phyloP scores from a whole-genome alignment of 2,888 invertebrate genomes.

The Melinaea menophilus region DNA sequence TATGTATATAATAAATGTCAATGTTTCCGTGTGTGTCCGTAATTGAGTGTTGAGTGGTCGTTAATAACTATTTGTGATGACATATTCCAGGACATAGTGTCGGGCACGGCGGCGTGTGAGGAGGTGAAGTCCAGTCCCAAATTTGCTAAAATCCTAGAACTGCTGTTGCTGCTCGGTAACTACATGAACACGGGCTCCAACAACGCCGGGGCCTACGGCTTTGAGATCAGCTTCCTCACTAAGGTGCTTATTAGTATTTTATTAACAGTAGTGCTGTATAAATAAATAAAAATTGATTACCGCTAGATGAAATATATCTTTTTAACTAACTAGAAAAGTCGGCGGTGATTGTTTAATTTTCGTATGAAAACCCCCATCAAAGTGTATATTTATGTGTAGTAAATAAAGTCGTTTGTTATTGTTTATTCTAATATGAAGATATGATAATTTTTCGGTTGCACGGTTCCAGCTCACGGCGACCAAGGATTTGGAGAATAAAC shows the following conservation, averaged over 20 bases:
- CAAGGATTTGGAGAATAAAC: slow-evolving; percentile 96
- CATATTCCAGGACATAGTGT: slow-evolving; percentile 87
- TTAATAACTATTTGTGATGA: not conserved
- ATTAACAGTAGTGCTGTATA: not conserved
- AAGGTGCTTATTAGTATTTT: slow-evolving; percentile 70
- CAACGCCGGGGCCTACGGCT: slow-evolving; percentile 96
- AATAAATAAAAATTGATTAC: not conserved
- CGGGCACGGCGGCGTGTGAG: slow-evolving; percentile 96
- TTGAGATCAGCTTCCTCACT: slow-evolving; percentile 96
- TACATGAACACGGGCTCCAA: slow-evolving; percentile 97
- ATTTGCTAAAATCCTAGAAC: slow-evolving; percentile 92
- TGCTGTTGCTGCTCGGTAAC: slow-evolving; percentile 94
- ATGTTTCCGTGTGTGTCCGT: too few relatives aligned
- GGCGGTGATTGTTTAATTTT: too few relatives aligned
- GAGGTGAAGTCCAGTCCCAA: slow-evolving; percentile 93
- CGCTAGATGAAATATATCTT: too few relatives aligned
- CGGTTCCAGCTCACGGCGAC: slow-evolving; percentile 84
- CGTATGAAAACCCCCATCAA: too few relatives aligned
- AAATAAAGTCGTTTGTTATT: too few relatives aligned
- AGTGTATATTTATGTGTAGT: too few relatives aligned
- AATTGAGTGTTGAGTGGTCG: too few relatives aligned
- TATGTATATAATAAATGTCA: too few relatives aligned
- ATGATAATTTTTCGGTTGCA: too few relatives aligned
- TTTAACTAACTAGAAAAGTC: too few relatives aligned
- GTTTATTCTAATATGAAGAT: too few relatives aligned